phyloP scores from a whole-genome alignment of 2,888 invertebrate genomes.

The Parapristionchus giblindavisi region DNA sequence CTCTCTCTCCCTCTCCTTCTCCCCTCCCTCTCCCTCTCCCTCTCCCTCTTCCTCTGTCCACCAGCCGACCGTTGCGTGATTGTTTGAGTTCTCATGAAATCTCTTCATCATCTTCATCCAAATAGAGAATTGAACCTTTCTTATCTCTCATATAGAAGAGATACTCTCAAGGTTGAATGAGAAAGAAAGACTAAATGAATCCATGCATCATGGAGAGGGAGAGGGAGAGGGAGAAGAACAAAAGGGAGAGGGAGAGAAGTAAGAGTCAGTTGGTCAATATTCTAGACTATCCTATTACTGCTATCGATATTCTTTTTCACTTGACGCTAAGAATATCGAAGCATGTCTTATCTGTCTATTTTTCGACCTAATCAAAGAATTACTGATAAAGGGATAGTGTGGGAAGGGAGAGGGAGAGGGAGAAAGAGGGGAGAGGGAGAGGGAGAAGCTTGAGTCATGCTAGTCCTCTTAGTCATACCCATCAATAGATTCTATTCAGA shows the following conservation, averaged over 20 bases:
- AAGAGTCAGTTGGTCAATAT: neutral
- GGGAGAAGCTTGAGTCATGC: neutral
- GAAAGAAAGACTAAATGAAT: neutral
- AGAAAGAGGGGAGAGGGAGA: neutral
- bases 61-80: neutral
- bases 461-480: neutral
- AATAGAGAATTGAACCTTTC: neutral
- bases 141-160: no score
- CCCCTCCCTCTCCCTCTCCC: neutral
- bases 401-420: neutral
- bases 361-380: no score
- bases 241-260: neutral
- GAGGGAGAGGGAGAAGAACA: neutral
- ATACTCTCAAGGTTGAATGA: neutral
- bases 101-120: neutral
- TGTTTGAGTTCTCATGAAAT: conserved; percentile 30
- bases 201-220: no score
- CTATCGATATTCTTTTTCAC: no score
- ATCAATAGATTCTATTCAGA: conserved; percentile 23
- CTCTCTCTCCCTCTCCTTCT: neutral
- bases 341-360: no score
- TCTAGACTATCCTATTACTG: no score
- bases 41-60: neutral
- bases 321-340: no score
- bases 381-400: neutral